Percentiles rank a stretch among this genome's conserved stretches.
These are phyloP conservation scores for Drosophila novamexicana DNA, from an alignment of 1,140 invertebrate species.

Conservation along the genomic window DNA sequence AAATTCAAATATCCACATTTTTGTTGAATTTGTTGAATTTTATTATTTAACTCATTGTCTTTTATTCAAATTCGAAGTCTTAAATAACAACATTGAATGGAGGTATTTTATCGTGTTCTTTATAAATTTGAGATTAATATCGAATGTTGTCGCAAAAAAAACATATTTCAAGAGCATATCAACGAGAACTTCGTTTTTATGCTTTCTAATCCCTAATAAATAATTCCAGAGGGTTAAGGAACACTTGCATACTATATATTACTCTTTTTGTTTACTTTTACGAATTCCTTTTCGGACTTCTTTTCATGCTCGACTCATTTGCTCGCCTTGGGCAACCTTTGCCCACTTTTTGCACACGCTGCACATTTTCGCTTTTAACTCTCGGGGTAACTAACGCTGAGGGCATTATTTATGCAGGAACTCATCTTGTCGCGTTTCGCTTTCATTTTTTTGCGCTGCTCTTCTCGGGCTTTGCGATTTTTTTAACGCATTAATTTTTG, in stretches of 20 bases:
- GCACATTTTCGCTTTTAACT: conserved; percentile 14
- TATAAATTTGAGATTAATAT: no score
- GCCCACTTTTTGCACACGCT: conserved; percentile 26
- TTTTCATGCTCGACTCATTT: conserved; percentile 21
- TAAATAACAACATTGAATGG: no score
- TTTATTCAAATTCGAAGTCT: no score
- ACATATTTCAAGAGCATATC: not conserved
- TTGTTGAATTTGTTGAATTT: no score
- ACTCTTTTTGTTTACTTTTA: not conserved
- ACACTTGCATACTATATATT: conserved; percentile 1
- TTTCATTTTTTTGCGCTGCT: conserved; percentile 24
- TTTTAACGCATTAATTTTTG: conserved; percentile 68
- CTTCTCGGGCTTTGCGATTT: conserved; percentile 31
- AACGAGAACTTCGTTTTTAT: not conserved
- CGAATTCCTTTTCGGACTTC: not conserved
- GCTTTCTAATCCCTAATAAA: conserved; percentile 2
- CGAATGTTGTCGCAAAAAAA: no score
- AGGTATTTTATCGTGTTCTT: no score
- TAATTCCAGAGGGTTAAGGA: conserved; percentile 5
- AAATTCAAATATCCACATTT: no score
- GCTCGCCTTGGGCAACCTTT: conserved; percentile 23
- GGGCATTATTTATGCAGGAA: conserved; percentile 61
- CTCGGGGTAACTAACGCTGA: conserved; percentile 8
- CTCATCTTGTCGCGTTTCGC: conserved; percentile 29
- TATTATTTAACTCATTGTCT: no score